phyloP scores from a whole-genome alignment of 2,797 vertebrate species.

The Cryptoblepharus egeriae region DNA sequence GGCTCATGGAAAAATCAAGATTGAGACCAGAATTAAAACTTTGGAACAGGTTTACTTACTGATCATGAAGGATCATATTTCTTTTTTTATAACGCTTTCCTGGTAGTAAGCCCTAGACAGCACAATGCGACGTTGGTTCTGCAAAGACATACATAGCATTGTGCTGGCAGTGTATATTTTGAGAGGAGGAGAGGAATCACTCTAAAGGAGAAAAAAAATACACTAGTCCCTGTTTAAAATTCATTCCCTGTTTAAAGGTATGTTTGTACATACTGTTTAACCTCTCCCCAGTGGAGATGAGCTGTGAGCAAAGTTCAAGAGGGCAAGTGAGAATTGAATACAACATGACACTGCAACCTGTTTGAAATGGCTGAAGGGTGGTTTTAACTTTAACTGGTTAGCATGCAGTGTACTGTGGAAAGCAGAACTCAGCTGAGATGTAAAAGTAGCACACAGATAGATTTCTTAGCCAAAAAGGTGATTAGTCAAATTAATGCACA shows the following conservation, averaged over 20 bases:
- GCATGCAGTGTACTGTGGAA: neutral
- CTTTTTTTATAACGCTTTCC: too few species aligned
- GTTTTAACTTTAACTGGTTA: neutral
- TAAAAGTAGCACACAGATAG: neutral
- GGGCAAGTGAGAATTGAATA: neutral
- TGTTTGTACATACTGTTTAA: neutral
- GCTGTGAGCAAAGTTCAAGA: conserved; percentile 11
- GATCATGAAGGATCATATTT: too few species aligned
- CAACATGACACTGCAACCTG: neutral
- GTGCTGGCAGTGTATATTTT: too few species aligned
- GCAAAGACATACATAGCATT: too few species aligned
- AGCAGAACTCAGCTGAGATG: neutral
- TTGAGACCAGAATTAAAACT: too few species aligned
- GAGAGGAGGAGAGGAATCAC: neutral
- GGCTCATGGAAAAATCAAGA: too few species aligned
- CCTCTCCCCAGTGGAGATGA: conserved; percentile 28
- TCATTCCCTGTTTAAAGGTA: neutral
- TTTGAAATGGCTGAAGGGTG: neutral
- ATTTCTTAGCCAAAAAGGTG: neutral
- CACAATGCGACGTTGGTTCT: too few species aligned
- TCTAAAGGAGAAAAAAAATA: neutral
- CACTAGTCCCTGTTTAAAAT: neutral
- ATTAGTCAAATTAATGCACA: neutral
- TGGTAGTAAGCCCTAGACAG: too few species aligned
- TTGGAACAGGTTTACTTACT: too few species aligned